Evolutionary conservation across 2,113 vertebrate species (phyloP).

Genomic region (Neodon shergylaensis): DNA sequence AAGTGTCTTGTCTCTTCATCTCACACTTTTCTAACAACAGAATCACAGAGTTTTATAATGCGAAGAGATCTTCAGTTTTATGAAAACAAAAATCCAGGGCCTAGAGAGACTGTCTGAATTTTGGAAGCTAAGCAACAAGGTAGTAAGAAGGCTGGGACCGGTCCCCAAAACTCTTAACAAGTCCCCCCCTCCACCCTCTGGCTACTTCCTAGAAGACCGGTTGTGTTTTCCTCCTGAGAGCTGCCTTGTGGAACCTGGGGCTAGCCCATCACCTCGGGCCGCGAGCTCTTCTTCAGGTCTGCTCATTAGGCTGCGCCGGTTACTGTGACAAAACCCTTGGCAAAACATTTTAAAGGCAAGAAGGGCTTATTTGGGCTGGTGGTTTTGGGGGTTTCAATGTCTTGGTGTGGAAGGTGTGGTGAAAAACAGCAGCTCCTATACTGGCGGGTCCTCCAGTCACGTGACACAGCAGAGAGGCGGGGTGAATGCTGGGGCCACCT

Average conservation of each 20-base stretch:
- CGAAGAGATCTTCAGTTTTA: not conserved
- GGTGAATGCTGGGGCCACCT: accelerated
- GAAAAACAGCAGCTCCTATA: no score
- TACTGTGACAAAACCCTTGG: not conserved
- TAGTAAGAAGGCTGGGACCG: not conserved
- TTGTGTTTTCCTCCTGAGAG: not conserved
- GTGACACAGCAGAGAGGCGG: no score
- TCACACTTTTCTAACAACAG: not conserved
- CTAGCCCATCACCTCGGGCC: not conserved
- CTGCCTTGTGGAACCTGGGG: not conserved
- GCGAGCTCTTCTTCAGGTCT: not conserved
- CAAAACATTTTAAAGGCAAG: not conserved
- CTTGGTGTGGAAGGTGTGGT: not conserved
- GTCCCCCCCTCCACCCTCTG: accelerated
- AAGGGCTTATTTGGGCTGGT: not conserved
- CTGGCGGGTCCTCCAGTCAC: not conserved
- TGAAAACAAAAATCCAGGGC: not conserved
- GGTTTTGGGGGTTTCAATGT: no score
- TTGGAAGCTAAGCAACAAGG: not conserved
- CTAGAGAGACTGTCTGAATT: not conserved
- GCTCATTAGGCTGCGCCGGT: not conserved
- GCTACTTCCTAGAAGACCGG: not conserved
- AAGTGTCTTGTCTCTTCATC: not conserved
- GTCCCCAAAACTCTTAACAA: not conserved
- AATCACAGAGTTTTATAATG: not conserved